A percentile compares a stretch with the other conserved stretches of the same genome.
These are phyloP conservation scores for Artibeus jamaicensis DNA, from an alignment of 2,797 vertebrate species.

Conservation along the genomic window DNA sequence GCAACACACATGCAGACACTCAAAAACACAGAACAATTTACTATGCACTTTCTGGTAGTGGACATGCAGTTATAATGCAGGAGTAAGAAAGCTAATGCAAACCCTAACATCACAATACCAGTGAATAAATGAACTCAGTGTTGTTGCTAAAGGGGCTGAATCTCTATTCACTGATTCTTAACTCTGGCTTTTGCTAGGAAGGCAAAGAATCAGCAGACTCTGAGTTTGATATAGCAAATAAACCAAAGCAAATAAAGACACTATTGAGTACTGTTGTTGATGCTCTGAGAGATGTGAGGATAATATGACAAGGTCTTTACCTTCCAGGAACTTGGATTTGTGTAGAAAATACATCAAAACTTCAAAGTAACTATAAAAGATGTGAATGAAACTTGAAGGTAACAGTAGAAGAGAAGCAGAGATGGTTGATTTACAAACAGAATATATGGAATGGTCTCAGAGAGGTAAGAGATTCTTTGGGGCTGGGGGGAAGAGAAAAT, in stretches of 20 bases:
- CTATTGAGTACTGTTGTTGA: not conserved
- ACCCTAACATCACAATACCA: not conserved
- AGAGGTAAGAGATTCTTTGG: not conserved
- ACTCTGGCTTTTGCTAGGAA: not conserved
- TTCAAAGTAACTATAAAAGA: not conserved
- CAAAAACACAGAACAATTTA: not conserved
- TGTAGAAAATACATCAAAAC: not conserved
- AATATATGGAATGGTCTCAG: not conserved
- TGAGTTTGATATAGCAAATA: not conserved
- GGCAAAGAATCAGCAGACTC: not conserved
- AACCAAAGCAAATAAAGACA: not conserved
- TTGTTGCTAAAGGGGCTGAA: not conserved
- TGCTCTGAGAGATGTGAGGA: not conserved
- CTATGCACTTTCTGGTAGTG: not conserved
- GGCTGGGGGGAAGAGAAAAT: not conserved
- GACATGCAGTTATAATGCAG: not conserved
- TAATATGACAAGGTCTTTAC: not conserved
- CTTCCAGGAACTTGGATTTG: constrained; percentile 10
- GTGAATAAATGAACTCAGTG: not conserved
- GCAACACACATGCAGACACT: not conserved
- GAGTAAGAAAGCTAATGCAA: not conserved
- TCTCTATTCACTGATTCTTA: not conserved
- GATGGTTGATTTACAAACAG: not conserved
- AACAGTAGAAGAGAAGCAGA: not conserved
- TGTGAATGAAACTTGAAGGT: not conserved